These are phyloP conservation scores for Montipora cactus DNA, from an alignment of 64 coral and sea anemone species.

Conservation along the genomic window DNA sequence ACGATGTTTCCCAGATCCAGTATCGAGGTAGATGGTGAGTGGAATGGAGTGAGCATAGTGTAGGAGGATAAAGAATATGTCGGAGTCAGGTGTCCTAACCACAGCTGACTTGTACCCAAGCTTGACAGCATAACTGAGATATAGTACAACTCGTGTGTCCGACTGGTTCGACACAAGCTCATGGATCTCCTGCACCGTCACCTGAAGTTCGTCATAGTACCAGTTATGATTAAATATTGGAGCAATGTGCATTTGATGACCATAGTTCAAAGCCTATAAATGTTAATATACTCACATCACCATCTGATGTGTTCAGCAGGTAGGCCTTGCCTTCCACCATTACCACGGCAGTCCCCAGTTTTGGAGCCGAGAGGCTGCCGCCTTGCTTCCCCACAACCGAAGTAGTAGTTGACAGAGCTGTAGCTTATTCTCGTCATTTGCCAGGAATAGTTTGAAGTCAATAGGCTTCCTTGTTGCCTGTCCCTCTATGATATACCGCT, in stretches of 20 bases:
- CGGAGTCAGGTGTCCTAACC: slow-evolving; percentile 42
- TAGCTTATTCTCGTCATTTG: slow-evolving; percentile 60
- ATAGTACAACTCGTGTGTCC: slow-evolving; percentile 66
- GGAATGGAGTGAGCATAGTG: slow-evolving; percentile 59
- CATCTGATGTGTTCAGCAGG: slow-evolving; percentile 4
- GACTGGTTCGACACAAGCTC: slow-evolving; percentile 59
- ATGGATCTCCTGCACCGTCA: slow-evolving; percentile 2
- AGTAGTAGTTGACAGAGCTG: slow-evolving; percentile 62
- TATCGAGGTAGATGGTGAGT: slow-evolving; percentile 51
- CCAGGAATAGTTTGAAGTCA: slow-evolving; percentile 72
- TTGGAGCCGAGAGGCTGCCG: slow-evolving; percentile 36
- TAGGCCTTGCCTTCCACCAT: slow-evolving; percentile 65
- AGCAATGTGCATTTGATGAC: not conserved
- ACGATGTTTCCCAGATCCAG: slow-evolving; percentile 33
- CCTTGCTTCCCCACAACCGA: slow-evolving; percentile 26
- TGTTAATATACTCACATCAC: slow-evolving; percentile 59
- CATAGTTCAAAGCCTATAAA: not conserved
- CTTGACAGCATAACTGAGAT: slow-evolving; percentile 34
- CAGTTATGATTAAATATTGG: slow-evolving; percentile 37
- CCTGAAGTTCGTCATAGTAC: slow-evolving; percentile 2
- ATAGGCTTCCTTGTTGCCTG: slow-evolving; percentile 56
- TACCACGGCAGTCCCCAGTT: slow-evolving; percentile 10
- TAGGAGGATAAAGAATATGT: slow-evolving; percentile 68
- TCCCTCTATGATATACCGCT: slow-evolving; percentile 35
- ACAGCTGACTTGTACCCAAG: slow-evolving; percentile 62